Conservation (phyloP, 2,113 vertebrate species). For the Hypanus sabinus region DNA sequence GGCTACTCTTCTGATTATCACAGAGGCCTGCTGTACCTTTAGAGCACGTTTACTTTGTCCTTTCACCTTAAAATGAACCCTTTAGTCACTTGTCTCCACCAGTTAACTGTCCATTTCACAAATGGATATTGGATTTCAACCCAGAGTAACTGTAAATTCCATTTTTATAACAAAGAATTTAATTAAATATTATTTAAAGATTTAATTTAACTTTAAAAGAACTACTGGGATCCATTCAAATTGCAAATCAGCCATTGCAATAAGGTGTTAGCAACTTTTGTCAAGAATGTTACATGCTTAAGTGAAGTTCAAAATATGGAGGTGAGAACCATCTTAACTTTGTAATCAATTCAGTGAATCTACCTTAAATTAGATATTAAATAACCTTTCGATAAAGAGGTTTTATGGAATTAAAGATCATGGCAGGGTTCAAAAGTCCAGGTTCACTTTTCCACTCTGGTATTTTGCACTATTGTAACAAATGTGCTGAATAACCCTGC, state of each 20-base stretch:
- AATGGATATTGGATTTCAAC: not conserved
- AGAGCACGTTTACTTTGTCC: not conserved
- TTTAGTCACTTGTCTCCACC: not conserved
- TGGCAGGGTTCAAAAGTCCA: too few relatives aligned
- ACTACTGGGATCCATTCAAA: not conserved
- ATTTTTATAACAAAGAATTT: not conserved
- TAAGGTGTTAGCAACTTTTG: not conserved
- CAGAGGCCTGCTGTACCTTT: not conserved
- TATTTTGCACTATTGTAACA: not conserved
- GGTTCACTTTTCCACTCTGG: not conserved
- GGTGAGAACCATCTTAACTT: too few relatives aligned
- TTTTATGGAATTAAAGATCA: too few relatives aligned
- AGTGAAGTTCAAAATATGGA: too few relatives aligned
- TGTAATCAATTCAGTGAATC: too few relatives aligned
- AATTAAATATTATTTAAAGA: not conserved
- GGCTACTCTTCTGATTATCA: not conserved
- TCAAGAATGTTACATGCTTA: not conserved
- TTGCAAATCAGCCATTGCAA: not conserved
- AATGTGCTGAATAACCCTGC: not conserved
- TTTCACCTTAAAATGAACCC: not conserved
- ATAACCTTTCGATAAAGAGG: too few relatives aligned
- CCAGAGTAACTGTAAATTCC: not conserved
- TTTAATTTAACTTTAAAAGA: not conserved
- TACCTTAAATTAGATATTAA: too few relatives aligned
- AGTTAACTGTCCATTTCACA: not conserved